Percentiles rank a stretch among this genome's conserved stretches.
Conservation (phyloP, 2,113 vertebrate genomes). For the Scartelaos histophorus region DNA sequence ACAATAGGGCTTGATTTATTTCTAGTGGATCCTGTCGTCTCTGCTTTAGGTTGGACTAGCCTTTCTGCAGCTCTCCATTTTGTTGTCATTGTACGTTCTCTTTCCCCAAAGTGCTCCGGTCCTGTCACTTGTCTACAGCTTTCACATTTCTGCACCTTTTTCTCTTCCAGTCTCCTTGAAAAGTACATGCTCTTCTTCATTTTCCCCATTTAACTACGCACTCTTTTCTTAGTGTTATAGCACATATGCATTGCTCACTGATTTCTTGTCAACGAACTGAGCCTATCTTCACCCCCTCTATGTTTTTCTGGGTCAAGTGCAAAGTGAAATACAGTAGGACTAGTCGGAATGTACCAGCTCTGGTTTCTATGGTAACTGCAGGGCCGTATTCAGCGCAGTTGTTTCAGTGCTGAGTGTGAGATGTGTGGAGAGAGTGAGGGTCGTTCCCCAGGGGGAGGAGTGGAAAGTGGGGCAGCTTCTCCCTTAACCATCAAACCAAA, state of each 20-base stretch:
- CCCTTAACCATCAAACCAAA: constrained; percentile 60
- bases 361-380: constrained; percentile 77
- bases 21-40: constrained; percentile 47
- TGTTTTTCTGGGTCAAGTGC: constrained; percentile 77
- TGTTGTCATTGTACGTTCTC: constrained; percentile 63
- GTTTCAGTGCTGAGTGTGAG: constrained; percentile 64
- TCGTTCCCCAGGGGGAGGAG: constrained; percentile 54
- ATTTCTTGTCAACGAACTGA: constrained; percentile 45
- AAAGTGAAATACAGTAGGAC: constrained; percentile 74
- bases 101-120: constrained; percentile 47
- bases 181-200: constrained; percentile 15
- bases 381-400: constrained; percentile 77
- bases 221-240: constrained; percentile 37
- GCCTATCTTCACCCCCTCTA: constrained; percentile 52
- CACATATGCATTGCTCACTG: constrained; percentile 27
- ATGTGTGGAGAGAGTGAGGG: constrained; percentile 60
- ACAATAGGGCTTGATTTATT: constrained; percentile 29
- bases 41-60: constrained; percentile 36
- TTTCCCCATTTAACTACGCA: constrained; percentile 7
- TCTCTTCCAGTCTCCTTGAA: constrained; percentile 11
- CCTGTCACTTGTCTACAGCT: constrained; percentile 18
- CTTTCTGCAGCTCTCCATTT: constrained; percentile 40
- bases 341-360: constrained; percentile 68
- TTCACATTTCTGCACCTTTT: constrained; percentile 29
- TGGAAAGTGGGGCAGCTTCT: constrained; percentile 73